Evolutionary conservation across 2,888 invertebrate genomes (phyloP).

Genomic region (Glaucopsyche alexis): DNA sequence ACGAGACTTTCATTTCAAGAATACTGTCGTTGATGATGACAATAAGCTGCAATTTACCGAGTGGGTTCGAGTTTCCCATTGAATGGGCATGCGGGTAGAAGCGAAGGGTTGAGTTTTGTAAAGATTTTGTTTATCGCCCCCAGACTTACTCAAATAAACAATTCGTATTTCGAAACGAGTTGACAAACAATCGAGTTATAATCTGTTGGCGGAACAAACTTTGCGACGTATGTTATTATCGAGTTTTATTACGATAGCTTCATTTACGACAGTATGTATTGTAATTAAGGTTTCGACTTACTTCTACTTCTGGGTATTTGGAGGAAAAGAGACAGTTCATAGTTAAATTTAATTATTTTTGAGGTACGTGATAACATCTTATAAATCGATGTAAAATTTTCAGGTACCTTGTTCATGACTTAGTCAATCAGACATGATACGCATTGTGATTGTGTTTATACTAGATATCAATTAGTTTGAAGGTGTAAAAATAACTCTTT

Average conservation of each 20-base stretch:
- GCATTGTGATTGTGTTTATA: no score
- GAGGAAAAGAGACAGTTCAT: no score
- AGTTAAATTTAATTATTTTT: no score
- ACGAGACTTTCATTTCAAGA: no score
- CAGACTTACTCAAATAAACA: neutral
- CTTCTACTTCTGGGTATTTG: neutral
- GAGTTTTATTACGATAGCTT: neutral
- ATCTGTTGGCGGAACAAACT: slow-evolving; percentile 11
- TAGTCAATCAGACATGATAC: no score
- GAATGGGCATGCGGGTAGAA: slow-evolving; percentile 13
- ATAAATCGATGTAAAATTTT: no score
- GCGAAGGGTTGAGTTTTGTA: slow-evolving; percentile 11
- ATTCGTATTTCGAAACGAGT: slow-evolving; percentile 22
- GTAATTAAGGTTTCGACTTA: neutral
- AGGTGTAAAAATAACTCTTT: no score
- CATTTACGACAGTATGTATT: neutral
- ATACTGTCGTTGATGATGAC: neutral
- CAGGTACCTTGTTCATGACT: no score
- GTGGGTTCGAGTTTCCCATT: slow-evolving; percentile 4
- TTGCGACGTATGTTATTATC: slow-evolving; percentile 14
- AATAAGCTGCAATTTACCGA: slow-evolving; percentile 2
- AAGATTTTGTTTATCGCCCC: slow-evolving; percentile 18
- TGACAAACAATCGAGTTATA: slow-evolving; percentile 19
- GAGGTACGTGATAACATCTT: no score
- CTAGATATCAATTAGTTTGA: no score